Conservation (phyloP, 30 jellyfish, hydroid and myxozoan genomes). For the Aurelia aurita complex sp. Pacific region DNA sequence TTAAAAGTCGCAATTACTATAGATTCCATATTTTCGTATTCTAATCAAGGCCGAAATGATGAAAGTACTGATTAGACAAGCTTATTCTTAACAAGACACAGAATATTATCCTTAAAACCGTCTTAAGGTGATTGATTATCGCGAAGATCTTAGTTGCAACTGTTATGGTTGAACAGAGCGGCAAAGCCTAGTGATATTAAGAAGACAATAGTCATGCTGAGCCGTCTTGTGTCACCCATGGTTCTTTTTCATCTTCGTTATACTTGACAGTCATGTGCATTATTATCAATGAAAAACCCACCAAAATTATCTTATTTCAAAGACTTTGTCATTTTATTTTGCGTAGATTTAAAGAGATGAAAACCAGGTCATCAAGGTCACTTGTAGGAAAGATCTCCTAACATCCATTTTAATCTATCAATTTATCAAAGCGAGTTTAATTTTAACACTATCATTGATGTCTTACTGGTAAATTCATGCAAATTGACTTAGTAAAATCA, state of each 20-base stretch:
- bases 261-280: not conserved
- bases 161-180: constrained; percentile 29
- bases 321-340: constrained; percentile 13
- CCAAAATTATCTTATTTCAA: constrained; percentile 2
- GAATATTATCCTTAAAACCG: constrained; percentile 7
- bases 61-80: constrained; percentile 1
- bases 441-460: no score
- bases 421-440: no score
- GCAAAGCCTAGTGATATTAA: constrained; percentile 10
- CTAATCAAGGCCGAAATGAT: constrained; percentile 15
- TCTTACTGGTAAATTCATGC: no score
- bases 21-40: not conserved
- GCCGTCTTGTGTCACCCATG: constrained; percentile 23
- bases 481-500: no score
- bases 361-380: constrained; percentile 27
- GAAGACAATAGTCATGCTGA: constrained; percentile 29
- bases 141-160: constrained; percentile 36
- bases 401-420: no score
- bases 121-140: not conserved
- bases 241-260: constrained; percentile 7
- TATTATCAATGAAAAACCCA: not conserved
- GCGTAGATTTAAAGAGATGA: not conserved
- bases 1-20: not conserved
- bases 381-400: not conserved
- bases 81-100: constrained; percentile 24